Evolutionary conservation across 2,797 vertebrate species (phyloP), one percentile per base, ranked within the genome.

Genomic region (Enteromius paludinosus): DNA sequence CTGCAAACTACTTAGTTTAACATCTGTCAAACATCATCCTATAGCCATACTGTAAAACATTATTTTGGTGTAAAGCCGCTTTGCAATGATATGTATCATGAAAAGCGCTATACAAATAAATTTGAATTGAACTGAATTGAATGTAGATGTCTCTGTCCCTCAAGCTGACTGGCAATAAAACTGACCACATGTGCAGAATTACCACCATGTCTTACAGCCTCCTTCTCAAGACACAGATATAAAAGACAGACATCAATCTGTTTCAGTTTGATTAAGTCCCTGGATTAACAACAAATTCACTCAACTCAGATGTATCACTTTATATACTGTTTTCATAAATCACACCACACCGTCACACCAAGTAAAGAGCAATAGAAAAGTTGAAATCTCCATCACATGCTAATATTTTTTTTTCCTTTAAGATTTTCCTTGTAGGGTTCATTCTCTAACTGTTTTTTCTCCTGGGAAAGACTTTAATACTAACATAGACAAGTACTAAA

Each of bases 401-500:
- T n/a, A 38, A 49, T 18, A 38, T 68, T 68, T n/a, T 25, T 28
- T 6, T n/a, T 45, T 28, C 5, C n/a, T n/a, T n/a, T n/a, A n/a
- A 47, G 43, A 47, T 49, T 2, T 15, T 59, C 23, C 38, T 41
- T 12, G 20, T 38, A 5, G 15, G 20, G 9, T 79, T 54, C 9
- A 9, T 77, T 18, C 41, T n/a, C 2, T 59, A 43, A 18, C 41
- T 5, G 14, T 38, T 56, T 56, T 56, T 14, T 79, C n/a, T 69
- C 5, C 5, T 41, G 47, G 15, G 64, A 68, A 68, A 14, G 2
- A 28, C 3, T 61, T 75, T 61, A 75, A 41, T 43, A 35, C 73
- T 54, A 78, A 78, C 30, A 68, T 41, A 54, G 23, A 62, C 35
- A 23, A 33, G 54, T 17, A 61, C 23, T n/a, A 79, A 69, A 79